Evolutionary conservation across 1,140 invertebrate species (phyloP), one percentile per base, ranked within the genome.

Genomic region (Lepidotrigona ventralis): DNA sequence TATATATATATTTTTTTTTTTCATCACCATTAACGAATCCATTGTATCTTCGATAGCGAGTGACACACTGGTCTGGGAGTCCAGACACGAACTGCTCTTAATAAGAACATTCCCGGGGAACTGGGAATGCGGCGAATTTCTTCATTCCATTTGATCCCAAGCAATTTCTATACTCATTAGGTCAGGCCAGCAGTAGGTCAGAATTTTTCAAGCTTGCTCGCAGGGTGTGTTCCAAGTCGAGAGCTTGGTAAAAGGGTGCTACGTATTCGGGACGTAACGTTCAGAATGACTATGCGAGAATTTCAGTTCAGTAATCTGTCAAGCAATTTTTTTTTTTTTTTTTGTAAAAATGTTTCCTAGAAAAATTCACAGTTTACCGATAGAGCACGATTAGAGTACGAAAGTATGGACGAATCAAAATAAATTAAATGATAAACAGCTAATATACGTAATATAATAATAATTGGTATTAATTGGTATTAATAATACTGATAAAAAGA

Each of bases 81-180:
- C 70, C 70, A 74, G 79, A 85, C 66, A 72, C 76, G 74, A 74
- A 69, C 33, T 33, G 66, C 75, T 72, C 64, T 83, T 87, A 84
- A 84, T 86, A 87, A 86, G 69, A 64, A 54, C 69, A 87, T 87
- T 87, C 85, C 68, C 17, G 5, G 39, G 63, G 2, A 78, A 80
- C 53, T n/a, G 82, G 46, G 58, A 84, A 88, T 87, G 79, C 85
- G 66, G 46, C 21, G 64, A 58, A 87, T 84, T 63, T 86, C 79
- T 74, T 79, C n/a, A 29, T 79, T 66, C 26, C 79, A 64, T 81
- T 56, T 82, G 26, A 81, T 81, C 54, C 73, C 19, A 4, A 46
- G 56, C 60, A 53, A 56, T 33, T 63, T 73, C 39, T 68, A 58
- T 76, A 6, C 33, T 69, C 63, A 39, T 83, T 60, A 39, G 66